phyloP scores from a whole-genome alignment of 2,888 invertebrate genomes.

The Acleris sparsana region DNA sequence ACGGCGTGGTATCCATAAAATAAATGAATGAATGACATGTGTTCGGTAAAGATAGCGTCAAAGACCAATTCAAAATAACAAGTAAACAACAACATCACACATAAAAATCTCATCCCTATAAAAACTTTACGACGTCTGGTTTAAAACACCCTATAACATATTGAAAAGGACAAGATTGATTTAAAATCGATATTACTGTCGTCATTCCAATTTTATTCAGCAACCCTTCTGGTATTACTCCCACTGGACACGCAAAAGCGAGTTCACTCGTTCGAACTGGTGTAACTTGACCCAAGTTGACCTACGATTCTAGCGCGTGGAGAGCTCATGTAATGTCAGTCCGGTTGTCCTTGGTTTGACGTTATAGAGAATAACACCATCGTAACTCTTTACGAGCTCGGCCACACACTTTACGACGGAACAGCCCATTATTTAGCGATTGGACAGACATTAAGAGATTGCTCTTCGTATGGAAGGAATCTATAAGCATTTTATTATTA shows the following conservation, averaged over 20 bases:
- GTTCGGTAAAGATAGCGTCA: too few relatives aligned
- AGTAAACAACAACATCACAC: not conserved
- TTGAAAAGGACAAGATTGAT: constrained; percentile 15
- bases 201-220: constrained; percentile 20
- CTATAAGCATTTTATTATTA: not conserved
- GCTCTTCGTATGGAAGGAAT: constrained; percentile 18
- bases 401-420: constrained; percentile 39
- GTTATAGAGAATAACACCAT: constrained; percentile 28
- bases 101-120: constrained; percentile 12
- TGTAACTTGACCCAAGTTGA: too few relatives aligned
- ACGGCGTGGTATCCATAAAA: too few relatives aligned
- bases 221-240: constrained; percentile 28
- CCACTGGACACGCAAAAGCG: too few relatives aligned
- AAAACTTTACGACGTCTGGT: constrained; percentile 6
- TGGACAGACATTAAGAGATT: constrained; percentile 38
- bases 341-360: too few relatives aligned
- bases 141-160: not conserved
- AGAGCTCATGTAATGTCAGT: too few relatives aligned
- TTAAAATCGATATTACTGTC: constrained; percentile 20
- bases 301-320: too few relatives aligned
- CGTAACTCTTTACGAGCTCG: constrained; percentile 28
- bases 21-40: too few relatives aligned
- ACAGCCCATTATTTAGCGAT: constrained; percentile 40
- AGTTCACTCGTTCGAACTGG: too few relatives aligned
- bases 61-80: too few relatives aligned